These are phyloP conservation scores for Isichthys henryi DNA, from an alignment of 2,113 vertebrate genomes.

Conservation along the genomic window DNA sequence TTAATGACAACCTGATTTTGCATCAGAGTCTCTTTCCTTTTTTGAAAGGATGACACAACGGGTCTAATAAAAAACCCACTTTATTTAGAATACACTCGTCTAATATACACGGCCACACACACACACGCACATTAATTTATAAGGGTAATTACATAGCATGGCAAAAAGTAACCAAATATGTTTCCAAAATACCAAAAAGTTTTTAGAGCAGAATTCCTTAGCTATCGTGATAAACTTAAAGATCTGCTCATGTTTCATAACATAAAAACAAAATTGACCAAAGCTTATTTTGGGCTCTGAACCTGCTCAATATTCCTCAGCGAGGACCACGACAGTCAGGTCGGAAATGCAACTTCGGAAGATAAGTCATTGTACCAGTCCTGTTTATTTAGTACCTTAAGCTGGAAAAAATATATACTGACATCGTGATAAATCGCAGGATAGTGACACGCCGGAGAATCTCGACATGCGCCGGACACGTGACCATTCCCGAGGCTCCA, in stretches of 20 bases:
- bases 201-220: not conserved
- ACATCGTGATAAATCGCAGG: not conserved
- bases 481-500: not conserved
- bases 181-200: not conserved
- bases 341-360: not conserved
- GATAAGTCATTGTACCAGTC: not conserved
- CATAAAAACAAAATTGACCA: not conserved
- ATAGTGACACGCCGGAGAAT: not conserved
- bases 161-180: not conserved
- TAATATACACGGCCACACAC: not conserved
- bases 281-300: not conserved
- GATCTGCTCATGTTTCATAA: not conserved
- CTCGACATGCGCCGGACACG: not conserved
- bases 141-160: not conserved
- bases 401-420: not conserved
- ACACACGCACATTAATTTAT: not conserved
- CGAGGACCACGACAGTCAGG: not conserved
- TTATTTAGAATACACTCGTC: not conserved
- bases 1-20: constrained; percentile 5
- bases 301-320: not conserved
- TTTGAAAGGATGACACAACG: not conserved
- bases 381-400: not conserved
- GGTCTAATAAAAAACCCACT: not conserved
- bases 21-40: not conserved
- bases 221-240: not conserved